phyloP scores from a whole-genome alignment of 2,888 invertebrate genomes.

The Drosophila rubida region DNA sequence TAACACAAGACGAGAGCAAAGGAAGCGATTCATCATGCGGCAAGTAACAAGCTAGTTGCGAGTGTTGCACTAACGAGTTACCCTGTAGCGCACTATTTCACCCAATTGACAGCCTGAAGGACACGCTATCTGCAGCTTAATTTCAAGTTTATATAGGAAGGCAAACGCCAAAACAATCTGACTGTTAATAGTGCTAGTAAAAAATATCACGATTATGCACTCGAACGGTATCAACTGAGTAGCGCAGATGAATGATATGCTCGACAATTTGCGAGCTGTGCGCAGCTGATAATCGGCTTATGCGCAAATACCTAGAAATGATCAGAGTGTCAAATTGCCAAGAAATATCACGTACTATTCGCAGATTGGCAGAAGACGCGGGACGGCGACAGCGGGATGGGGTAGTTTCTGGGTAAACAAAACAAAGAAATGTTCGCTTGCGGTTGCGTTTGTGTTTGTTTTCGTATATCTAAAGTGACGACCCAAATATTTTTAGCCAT shows the following conservation, averaged over 20 bases:
- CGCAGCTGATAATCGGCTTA: conserved; percentile 6
- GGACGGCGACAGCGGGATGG: neutral
- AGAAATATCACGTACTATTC: conserved; percentile 15
- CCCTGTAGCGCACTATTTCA: neutral
- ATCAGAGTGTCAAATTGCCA: conserved; percentile 8
- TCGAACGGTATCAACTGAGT: neutral
- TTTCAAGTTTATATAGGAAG: too few relatives aligned
- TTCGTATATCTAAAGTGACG: conserved; percentile 1
- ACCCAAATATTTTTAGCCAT: conserved; percentile 30
- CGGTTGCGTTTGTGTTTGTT: neutral
- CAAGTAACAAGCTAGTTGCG: conserved; percentile 9
- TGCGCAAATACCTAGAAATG: conserved; percentile 9
- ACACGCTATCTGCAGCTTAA: too few relatives aligned
- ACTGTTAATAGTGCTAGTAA: too few relatives aligned
- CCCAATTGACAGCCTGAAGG: too few relatives aligned
- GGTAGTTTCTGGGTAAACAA: conserved; percentile 12
- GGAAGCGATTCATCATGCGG: conserved; percentile 42
- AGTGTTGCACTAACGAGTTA: neutral
- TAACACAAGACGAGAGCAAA: conserved; percentile 7
- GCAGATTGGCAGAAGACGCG: conserved; percentile 4
- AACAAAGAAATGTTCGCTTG: conserved; percentile 21
- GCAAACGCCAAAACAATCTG: too few relatives aligned
- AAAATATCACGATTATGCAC: too few relatives aligned
- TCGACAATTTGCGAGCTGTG: too few relatives aligned
- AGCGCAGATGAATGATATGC: conserved; percentile 3